phyloP scores from a whole-genome alignment of 2,888 invertebrate genomes.

The Athalia circularis region DNA sequence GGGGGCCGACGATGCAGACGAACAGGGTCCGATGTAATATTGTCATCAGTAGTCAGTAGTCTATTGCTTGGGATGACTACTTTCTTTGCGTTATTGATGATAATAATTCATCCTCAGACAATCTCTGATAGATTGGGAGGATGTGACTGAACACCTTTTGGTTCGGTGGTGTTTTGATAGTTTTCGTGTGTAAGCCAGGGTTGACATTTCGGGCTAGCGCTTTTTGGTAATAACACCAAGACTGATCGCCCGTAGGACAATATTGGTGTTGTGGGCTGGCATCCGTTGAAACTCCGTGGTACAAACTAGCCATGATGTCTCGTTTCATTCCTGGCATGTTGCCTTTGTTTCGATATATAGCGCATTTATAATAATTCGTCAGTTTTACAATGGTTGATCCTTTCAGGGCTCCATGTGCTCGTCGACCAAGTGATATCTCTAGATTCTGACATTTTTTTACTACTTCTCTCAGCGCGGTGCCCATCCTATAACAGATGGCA shows the following conservation, averaged over 20 bases:
- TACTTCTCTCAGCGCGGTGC: background rate
- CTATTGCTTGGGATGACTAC: too few species aligned
- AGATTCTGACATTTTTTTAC: constrained; percentile 20
- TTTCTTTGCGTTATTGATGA: too few species aligned
- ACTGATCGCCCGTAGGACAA: constrained; percentile 44
- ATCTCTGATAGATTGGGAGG: constrained; percentile 20
- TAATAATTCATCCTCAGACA: constrained; percentile 17
- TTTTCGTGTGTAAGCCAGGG: constrained; percentile 33
- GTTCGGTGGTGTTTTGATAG: constrained; percentile 37
- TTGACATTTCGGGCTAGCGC: constrained; percentile 15
- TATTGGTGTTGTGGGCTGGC: constrained; percentile 38
- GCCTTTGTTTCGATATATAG: constrained; percentile 47
- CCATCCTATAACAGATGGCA: constrained; percentile 4
- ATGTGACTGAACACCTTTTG: constrained; percentile 39
- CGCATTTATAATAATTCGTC: constrained; percentile 47
- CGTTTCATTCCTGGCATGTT: constrained; percentile 44
- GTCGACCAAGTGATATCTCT: constrained; percentile 45
- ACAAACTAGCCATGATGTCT: constrained; percentile 43
- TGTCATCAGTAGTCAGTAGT: too few species aligned
- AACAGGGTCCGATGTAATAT: too few species aligned
- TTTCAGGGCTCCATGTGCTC: constrained; percentile 42
- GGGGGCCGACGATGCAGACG: too few species aligned
- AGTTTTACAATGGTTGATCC: constrained; percentile 46
- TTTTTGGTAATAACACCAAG: constrained; percentile 47
- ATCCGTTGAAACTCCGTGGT: constrained; percentile 47